Percentiles rank a stretch among this genome's conserved stretches.
These are phyloP conservation scores for Spondyliosoma cantharus DNA, from an alignment of 2,797 vertebrate genomes.

Conservation along the genomic window DNA sequence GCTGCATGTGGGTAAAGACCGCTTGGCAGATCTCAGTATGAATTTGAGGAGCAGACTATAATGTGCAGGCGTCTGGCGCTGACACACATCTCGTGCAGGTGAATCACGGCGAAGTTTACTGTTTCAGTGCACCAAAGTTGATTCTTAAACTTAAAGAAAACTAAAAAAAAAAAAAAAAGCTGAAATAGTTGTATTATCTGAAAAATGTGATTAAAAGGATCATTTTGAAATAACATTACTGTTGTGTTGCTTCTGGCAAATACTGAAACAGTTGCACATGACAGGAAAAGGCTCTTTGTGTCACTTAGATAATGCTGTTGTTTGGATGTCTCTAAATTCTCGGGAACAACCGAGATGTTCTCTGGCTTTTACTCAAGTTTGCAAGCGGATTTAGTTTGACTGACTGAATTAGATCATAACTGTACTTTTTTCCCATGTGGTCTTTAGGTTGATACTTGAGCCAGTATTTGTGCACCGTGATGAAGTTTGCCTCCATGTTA, in stretches of 20 bases:
- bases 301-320: background rate
- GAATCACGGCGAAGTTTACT: no score
- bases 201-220: background rate
- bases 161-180: background rate
- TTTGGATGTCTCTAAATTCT: background rate
- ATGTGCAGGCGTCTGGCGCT: background rate
- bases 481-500: constrained; percentile 1
- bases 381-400: background rate
- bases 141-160: no score
- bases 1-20: background rate
- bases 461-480: background rate
- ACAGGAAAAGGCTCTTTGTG: background rate
- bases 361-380: background rate
- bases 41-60: background rate
- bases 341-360: background rate
- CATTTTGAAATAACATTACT: background rate
- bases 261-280: background rate
- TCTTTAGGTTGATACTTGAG: background rate
- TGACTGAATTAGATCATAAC: no score
- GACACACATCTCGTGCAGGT: background rate
- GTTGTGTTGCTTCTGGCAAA: background rate
- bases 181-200: background rate
- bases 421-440: background rate
- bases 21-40: background rate
- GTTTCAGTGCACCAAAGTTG: no score